Percentiles rank a stretch among this genome's conserved stretches.
Conservation (phyloP, 23 tunicate species). For the Clavelina lepadiformis region DNA sequence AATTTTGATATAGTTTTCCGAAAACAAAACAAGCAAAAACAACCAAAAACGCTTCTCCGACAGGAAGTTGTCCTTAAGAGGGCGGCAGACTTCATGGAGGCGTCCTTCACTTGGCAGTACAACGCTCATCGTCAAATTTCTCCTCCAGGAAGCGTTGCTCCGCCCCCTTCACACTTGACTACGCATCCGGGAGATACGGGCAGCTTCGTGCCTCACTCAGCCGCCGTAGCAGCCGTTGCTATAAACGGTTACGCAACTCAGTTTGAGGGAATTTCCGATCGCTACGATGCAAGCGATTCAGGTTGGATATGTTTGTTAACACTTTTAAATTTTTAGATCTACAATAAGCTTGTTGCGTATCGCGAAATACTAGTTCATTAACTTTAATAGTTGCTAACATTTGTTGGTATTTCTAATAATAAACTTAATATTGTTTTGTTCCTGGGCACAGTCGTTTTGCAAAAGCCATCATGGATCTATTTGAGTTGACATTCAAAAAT, state of each 20-base stretch:
- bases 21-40: neutral
- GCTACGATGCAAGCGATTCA: conserved; percentile 73
- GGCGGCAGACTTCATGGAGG: conserved; percentile 85
- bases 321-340: too few relatives aligned
- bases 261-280: conserved; percentile 21
- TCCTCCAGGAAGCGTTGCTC: conserved; percentile 23
- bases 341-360: neutral
- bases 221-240: conserved; percentile 40
- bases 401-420: too few relatives aligned
- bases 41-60: neutral
- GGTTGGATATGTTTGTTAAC: conserved; percentile 82
- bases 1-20: neutral
- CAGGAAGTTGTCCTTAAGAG: conserved; percentile 86
- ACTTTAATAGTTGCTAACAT: too few relatives aligned
- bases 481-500: too few relatives aligned
- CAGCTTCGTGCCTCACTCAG: conserved; percentile 23
- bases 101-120: conserved; percentile 40
- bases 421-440: too few relatives aligned
- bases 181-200: conserved; percentile 22
- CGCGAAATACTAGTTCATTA: neutral
- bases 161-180: conserved; percentile 42
- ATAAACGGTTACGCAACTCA: conserved; percentile 57
- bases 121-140: conserved; percentile 39
- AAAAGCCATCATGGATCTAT: too few relatives aligned
- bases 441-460: too few relatives aligned